A percentile compares a stretch with the other conserved stretches of the same genome.
Evolutionary conservation across 2,113 vertebrate species (phyloP).

Genomic region (Hymenochirus boettgeri): DNA sequence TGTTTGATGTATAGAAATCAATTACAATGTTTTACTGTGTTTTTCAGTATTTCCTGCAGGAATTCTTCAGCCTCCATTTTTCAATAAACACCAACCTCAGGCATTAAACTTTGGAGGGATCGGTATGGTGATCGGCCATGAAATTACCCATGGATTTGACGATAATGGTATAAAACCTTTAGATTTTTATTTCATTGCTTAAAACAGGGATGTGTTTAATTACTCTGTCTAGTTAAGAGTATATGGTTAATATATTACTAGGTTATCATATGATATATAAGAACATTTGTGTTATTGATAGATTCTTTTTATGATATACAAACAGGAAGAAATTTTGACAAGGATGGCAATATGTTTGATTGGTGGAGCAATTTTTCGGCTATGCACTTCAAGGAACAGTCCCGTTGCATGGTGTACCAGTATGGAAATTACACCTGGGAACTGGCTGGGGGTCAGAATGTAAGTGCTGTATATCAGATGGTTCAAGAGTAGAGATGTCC

Average conservation of each 20-base stretch:
- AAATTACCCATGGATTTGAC: slow-evolving; percentile 96
- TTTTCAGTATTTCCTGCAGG: slow-evolving; percentile 89
- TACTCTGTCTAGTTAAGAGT: no score
- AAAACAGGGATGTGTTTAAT: no score
- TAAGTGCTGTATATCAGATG: no score
- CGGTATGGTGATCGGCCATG: slow-evolving; percentile 95
- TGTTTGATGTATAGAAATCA: no score
- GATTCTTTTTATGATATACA: neutral
- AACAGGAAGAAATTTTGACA: slow-evolving; percentile 92
- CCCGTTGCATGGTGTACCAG: slow-evolving; percentile 87
- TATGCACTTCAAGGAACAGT: slow-evolving; percentile 81
- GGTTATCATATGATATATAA: no score
- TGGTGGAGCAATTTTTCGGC: slow-evolving; percentile 97
- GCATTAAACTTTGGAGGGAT: slow-evolving; percentile 93
- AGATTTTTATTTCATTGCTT: neutral
- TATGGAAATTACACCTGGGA: slow-evolving; percentile 90
- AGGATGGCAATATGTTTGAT: slow-evolving; percentile 90
- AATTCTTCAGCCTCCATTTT: slow-evolving; percentile 95
- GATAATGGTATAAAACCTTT: slow-evolving; percentile 82
- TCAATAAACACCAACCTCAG: slow-evolving; percentile 90
- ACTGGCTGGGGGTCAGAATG: slow-evolving; percentile 81
- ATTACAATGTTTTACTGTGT: no score
- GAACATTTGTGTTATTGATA: no score
- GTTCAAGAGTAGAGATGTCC: no score
- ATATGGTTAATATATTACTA: no score